A percentile compares a stretch with the other conserved stretches of the same genome.
Evolutionary conservation across 2,797 vertebrate genomes (phyloP).

Genomic region (Gymnopithys bicolor): DNA sequence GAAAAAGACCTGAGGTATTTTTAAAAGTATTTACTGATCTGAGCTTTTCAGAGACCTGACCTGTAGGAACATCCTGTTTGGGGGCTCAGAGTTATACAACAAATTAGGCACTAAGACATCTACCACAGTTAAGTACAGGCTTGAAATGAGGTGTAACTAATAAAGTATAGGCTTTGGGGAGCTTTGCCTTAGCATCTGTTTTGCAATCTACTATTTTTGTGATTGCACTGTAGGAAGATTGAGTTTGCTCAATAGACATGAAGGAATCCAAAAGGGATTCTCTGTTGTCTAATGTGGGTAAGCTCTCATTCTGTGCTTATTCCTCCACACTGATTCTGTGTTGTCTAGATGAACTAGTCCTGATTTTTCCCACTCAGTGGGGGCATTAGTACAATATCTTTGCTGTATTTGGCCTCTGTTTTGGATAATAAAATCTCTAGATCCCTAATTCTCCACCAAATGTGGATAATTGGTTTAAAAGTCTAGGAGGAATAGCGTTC

Average conservation of each 20-base stretch:
- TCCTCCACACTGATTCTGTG: background rate
- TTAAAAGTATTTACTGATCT: background rate
- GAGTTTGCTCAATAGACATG: background rate
- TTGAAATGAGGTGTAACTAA: accelerated
- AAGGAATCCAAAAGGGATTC: background rate
- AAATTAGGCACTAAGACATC: background rate
- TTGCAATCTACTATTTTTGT: background rate
- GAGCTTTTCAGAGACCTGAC: background rate
- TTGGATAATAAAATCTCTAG: background rate
- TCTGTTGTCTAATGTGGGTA: background rate
- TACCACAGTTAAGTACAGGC: background rate
- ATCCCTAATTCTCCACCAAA: background rate
- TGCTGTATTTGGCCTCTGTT: background rate
- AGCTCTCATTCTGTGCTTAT: background rate
- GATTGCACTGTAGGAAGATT: accelerated
- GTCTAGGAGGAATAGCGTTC: background rate
- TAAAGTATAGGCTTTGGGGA: background rate
- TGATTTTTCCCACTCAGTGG: background rate
- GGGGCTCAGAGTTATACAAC: background rate
- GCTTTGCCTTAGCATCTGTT: background rate
- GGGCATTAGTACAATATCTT: background rate
- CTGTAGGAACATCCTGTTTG: background rate
- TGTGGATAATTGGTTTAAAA: background rate
- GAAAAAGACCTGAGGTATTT: background rate
- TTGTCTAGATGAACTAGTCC: background rate